A percentile compares a stretch with the other conserved stretches of the same genome.
These are phyloP conservation scores for Pica pica DNA, from an alignment of 2,113 vertebrate genomes.

Conservation along the genomic window DNA sequence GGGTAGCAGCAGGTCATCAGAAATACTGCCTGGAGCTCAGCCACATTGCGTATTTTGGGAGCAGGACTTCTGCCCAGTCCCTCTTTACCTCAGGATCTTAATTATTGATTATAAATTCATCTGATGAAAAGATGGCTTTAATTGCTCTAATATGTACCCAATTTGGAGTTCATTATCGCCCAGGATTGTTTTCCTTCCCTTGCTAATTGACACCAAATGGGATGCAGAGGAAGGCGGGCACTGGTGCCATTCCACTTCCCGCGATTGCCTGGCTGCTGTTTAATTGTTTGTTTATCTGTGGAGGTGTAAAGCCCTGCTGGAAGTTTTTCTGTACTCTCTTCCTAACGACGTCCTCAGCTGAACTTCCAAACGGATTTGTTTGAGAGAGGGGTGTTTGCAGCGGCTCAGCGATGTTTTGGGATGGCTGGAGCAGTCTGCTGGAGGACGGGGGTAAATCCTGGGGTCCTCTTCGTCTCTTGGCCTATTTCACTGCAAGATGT, in stretches of 20 bases:
- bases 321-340: background rate
- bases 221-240: constrained; percentile 17
- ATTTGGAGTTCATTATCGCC: constrained; percentile 65
- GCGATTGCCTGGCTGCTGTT: background rate
- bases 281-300: constrained; percentile 45
- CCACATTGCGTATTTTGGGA: constrained; percentile 8
- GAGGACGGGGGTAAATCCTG: background rate
- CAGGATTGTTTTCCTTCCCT: constrained; percentile 65
- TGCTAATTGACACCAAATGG: constrained; percentile 64
- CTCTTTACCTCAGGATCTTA: constrained; percentile 65
- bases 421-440: background rate
- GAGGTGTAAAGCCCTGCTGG: background rate
- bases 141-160: constrained; percentile 66
- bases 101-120: constrained; percentile 74
- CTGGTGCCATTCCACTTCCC: background rate
- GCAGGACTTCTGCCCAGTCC: constrained; percentile 49
- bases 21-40: background rate
- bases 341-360: background rate
- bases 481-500: background rate
- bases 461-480: background rate
- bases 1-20: constrained; percentile 2
- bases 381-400: background rate
- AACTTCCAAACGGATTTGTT: background rate
- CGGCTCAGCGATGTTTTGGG: background rate
- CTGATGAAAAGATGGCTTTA: constrained; percentile 59